Conservation (phyloP, 2,797 vertebrate species). For the Muscicapa comitata region DNA sequence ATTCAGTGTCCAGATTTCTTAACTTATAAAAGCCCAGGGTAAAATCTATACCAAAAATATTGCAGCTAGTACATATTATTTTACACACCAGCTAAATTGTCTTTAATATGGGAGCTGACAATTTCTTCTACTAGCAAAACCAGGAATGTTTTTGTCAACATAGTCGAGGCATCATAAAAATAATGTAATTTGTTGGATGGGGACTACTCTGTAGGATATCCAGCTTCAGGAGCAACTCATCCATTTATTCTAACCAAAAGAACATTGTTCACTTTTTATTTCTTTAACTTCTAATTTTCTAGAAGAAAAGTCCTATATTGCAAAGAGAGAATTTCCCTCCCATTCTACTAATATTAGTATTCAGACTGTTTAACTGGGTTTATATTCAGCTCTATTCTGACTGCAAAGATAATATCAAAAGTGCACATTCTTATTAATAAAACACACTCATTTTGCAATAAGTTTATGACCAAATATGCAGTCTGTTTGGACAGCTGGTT, state of each 20-base stretch:
- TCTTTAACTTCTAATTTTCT: background rate
- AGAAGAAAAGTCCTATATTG: background rate
- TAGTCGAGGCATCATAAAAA: background rate
- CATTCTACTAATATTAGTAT: background rate
- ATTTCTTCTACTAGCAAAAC: background rate
- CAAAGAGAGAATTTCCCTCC: background rate
- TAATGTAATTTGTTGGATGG: background rate
- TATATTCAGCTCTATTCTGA: background rate
- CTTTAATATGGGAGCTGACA: background rate
- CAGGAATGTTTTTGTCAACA: background rate
- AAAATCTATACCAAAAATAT: background rate
- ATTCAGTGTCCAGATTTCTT: background rate
- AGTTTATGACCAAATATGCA: background rate
- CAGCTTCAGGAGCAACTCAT: background rate
- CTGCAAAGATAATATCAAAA: slow-evolving; percentile 4
- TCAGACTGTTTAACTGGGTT: background rate
- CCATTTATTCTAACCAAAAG: background rate
- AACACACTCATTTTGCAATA: background rate
- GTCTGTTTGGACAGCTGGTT: slow-evolving; percentile 36
- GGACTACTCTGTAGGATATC: background rate
- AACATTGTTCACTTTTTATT: background rate
- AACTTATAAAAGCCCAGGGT: background rate
- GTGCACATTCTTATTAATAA: background rate
- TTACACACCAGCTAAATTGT: background rate
- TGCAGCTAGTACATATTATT: background rate